Conservation (phyloP, 1,140 invertebrate species). For the Rhopalosiphum maidis region DNA sequence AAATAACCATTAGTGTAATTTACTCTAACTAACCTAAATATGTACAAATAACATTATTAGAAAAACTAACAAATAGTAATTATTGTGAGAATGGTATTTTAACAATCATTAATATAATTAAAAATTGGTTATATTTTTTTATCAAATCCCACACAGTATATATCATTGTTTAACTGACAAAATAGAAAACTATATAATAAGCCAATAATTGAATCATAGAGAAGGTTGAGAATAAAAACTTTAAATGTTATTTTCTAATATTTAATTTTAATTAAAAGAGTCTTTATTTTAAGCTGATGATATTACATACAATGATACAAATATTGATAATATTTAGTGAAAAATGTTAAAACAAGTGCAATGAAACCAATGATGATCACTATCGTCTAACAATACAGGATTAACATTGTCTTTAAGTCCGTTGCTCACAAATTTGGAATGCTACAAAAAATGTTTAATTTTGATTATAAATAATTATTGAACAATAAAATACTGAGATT, state of each 20-base stretch:
- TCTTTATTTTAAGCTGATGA: neutral
- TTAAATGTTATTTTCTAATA: neutral
- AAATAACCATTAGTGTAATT: neutral
- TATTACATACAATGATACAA: neutral
- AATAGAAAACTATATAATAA: neutral
- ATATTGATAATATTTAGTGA: neutral
- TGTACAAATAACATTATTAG: neutral
- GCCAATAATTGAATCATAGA: neutral
- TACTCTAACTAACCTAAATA: neutral
- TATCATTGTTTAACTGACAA: neutral
- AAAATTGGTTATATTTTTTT: neutral
- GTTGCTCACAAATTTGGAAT: neutral
- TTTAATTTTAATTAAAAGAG: neutral
- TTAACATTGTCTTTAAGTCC: neutral
- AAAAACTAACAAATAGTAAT: neutral
- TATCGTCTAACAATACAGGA: neutral
- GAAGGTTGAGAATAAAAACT: neutral
- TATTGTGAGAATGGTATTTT: neutral
- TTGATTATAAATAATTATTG: neutral
- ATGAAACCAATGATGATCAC: neutral
- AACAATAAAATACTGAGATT: neutral
- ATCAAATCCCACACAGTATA: neutral
- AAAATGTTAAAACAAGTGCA: neutral
- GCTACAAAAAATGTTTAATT: neutral
- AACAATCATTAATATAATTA: neutral